A percentile compares a stretch with the other conserved stretches of the same genome.
These are phyloP conservation scores for Dinothrombium tinctorium DNA, from an alignment of 1,140 invertebrate genomes.

Conservation along the genomic window DNA sequence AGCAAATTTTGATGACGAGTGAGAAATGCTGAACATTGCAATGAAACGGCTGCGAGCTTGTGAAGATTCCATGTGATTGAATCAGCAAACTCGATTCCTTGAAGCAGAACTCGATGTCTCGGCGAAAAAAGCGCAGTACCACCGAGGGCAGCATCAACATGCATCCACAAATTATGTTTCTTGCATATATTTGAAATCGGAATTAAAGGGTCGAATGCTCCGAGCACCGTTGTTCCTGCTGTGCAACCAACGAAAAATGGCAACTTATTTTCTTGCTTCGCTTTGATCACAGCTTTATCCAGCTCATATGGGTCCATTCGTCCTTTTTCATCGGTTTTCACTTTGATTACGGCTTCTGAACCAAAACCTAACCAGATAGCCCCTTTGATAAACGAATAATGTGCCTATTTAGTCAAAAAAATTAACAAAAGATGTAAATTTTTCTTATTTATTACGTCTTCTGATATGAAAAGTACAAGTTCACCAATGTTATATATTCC, in stretches of 20 bases:
- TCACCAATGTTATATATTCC: slow-evolving; percentile 56
- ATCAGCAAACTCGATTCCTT: slow-evolving; percentile 75
- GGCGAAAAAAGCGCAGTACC: slow-evolving; percentile 73
- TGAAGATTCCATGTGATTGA: slow-evolving; percentile 99
- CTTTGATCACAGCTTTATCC: slow-evolving; percentile 27
- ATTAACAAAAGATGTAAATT: neutral
- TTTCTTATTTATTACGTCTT: too few relatives aligned
- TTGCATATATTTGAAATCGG: slow-evolving; percentile 29
- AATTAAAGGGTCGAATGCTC: slow-evolving; percentile 68
- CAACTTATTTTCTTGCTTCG: slow-evolving; percentile 22
- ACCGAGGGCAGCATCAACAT: slow-evolving; percentile 79
- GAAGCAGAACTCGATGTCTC: slow-evolving; percentile 65
- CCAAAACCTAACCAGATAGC: slow-evolving; percentile 57
- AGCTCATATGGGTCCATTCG: slow-evolving; percentile 36
- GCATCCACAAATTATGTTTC: slow-evolving; percentile 3
- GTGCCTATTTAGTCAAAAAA: slow-evolving; percentile 32
- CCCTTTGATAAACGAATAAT: slow-evolving; percentile 77
- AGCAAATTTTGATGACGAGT: slow-evolving; percentile 85
- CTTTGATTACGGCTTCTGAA: slow-evolving; percentile 38
- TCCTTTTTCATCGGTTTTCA: slow-evolving; percentile 38
- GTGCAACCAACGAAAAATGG: slow-evolving; percentile 47
- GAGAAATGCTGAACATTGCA: slow-evolving; percentile 90
- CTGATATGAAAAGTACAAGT: slow-evolving; percentile 87
- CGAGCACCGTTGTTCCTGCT: slow-evolving; percentile 36
- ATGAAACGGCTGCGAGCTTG: slow-evolving; percentile 80